A percentile compares a stretch with the other conserved stretches of the same genome.
Evolutionary conservation across 2,888 invertebrate species (phyloP).

Genomic region (Euzophera pinguis): DNA sequence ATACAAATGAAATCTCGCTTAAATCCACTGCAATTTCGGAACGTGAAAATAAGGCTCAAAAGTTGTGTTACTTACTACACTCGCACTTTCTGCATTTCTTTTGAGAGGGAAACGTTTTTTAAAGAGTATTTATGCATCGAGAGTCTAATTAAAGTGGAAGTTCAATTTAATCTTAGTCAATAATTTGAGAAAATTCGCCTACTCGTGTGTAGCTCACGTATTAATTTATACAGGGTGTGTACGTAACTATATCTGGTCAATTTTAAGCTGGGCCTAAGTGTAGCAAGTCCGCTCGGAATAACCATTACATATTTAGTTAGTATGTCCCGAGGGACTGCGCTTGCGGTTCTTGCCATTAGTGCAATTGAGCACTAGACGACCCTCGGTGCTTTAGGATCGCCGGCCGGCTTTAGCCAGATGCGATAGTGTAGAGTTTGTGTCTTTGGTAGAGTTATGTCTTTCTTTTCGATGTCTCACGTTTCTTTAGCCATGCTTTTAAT

Average conservation of each 20-base stretch:
- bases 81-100: slow-evolving; percentile 63
- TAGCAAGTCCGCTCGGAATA: slow-evolving; percentile 54
- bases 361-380: slow-evolving; percentile 60
- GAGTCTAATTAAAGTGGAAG: not conserved
- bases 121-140: slow-evolving; percentile 10
- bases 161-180: not conserved
- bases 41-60: slow-evolving; percentile 74
- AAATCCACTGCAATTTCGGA: slow-evolving; percentile 77
- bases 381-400: slow-evolving; percentile 32
- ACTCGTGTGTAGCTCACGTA: slow-evolving; percentile 8
- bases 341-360: slow-evolving; percentile 74
- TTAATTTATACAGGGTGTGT: slow-evolving; percentile 25
- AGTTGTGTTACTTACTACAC: slow-evolving; percentile 71
- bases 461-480: no score
- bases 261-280: slow-evolving; percentile 49
- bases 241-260: slow-evolving; percentile 52
- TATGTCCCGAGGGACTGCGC: slow-evolving; percentile 61
- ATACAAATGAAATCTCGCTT: slow-evolving; percentile 80
- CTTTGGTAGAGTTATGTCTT: not conserved
- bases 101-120: slow-evolving; percentile 34
- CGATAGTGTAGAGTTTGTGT: slow-evolving; percentile 1
- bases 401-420: slow-evolving; percentile 18
- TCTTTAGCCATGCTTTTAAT: no score
- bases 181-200: not conserved
- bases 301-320: slow-evolving; percentile 72